These are phyloP conservation scores for Uropsilus gracilis DNA, from an alignment of 2,113 vertebrate genomes.

Conservation along the genomic window DNA sequence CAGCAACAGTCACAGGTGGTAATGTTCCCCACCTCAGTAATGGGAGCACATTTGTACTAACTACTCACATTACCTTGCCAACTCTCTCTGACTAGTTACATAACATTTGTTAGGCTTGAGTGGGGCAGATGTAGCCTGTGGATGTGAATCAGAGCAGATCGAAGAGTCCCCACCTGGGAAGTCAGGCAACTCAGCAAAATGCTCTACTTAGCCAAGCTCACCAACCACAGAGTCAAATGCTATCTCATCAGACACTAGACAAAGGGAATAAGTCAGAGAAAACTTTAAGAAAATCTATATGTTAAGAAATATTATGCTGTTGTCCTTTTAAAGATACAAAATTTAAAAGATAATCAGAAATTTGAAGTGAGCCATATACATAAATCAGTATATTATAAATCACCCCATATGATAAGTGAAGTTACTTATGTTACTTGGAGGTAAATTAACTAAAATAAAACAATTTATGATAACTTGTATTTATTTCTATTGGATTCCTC, in stretches of 20 bases:
- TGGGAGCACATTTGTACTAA: neutral
- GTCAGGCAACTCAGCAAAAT: slow-evolving; percentile 28
- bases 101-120: neutral
- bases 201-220: slow-evolving; percentile 8
- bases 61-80: neutral
- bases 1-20: neutral
- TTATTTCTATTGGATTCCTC: neutral
- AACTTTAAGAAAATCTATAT: neutral
- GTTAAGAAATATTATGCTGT: neutral
- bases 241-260: slow-evolving; percentile 24
- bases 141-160: slow-evolving; percentile 56
- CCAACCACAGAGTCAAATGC: neutral
- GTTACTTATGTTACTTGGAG: neutral
- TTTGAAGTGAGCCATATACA: neutral
- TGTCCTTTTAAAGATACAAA: neutral
- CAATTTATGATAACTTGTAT: neutral
- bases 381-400: neutral
- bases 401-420: neutral
- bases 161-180: neutral
- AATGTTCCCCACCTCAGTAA: neutral
- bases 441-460: neutral
- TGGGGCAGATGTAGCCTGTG: neutral
- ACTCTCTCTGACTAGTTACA: neutral
- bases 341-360: slow-evolving; percentile 1
- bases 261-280: neutral